Conservation (phyloP, 2,797 vertebrate genomes). For the Channallabes apus region DNA sequence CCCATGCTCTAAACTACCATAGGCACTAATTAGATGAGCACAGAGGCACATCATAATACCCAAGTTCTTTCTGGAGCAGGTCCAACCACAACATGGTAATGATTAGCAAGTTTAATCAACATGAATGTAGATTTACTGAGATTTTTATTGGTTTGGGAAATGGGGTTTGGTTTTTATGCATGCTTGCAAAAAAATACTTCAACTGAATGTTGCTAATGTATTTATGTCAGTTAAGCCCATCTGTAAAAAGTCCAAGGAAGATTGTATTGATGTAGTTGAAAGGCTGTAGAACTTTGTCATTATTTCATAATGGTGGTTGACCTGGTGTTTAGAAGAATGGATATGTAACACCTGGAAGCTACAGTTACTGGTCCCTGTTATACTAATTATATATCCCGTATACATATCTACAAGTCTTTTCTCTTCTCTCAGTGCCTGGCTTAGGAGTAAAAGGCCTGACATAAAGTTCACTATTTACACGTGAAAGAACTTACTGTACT, state of each 20-base stretch:
- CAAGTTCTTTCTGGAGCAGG: slow-evolving; percentile 44
- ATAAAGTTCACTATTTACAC: slow-evolving; percentile 23
- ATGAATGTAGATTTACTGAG: slow-evolving; percentile 42
- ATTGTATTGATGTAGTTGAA: slow-evolving; percentile 26
- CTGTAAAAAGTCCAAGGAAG: slow-evolving; percentile 33
- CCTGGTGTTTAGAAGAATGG: slow-evolving; percentile 16
- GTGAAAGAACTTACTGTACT: slow-evolving; percentile 38
- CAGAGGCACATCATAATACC: slow-evolving; percentile 58
- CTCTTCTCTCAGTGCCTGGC: background rate
- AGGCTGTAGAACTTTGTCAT: slow-evolving; percentile 26
- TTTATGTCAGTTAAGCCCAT: slow-evolving; percentile 39
- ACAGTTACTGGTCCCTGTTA: slow-evolving; percentile 9
- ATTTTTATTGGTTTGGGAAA: slow-evolving; percentile 33
- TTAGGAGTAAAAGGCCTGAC: background rate
- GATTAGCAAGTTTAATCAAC: slow-evolving; percentile 37
- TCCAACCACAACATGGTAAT: slow-evolving; percentile 31
- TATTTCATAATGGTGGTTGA: slow-evolving; percentile 44
- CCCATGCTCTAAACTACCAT: slow-evolving; percentile 38
- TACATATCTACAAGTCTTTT: too few species aligned
- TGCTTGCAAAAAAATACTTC: slow-evolving; percentile 21
- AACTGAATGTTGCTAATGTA: slow-evolving; percentile 20
- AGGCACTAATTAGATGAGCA: slow-evolving; percentile 58
- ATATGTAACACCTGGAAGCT: slow-evolving; percentile 34
- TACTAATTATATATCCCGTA: background rate
- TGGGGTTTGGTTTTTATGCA: slow-evolving; percentile 35